These are phyloP conservation scores for Amphipoea lucens DNA, from an alignment of 2,888 invertebrate genomes.

Conservation along the genomic window DNA sequence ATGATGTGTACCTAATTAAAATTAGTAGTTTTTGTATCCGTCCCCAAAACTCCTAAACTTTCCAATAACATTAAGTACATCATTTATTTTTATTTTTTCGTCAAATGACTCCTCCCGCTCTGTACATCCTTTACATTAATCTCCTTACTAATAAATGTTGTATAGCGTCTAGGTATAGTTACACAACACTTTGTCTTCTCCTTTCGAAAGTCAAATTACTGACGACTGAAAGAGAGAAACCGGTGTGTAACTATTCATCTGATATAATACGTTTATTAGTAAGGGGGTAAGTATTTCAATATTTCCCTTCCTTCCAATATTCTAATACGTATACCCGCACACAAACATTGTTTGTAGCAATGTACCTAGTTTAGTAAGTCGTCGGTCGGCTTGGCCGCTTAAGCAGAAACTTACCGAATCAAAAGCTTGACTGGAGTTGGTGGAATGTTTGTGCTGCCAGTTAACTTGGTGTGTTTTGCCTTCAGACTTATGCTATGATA, in stretches of 20 bases:
- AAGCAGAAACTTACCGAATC: conserved; percentile 81
- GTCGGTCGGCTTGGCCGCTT: conserved; percentile 72
- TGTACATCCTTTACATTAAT: neutral
- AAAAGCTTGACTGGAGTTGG: conserved; percentile 78
- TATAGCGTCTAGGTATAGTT: too few species aligned
- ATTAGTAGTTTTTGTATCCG: neutral
- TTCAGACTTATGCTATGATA: conserved; percentile 72
- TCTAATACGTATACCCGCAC: neutral
- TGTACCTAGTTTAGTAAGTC: conserved; percentile 64
- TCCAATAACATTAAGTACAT: neutral
- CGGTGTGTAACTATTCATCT: too few species aligned
- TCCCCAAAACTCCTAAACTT: neutral
- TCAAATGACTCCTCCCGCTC: too few species aligned
- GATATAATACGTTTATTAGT: too few species aligned
- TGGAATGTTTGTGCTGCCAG: conserved; percentile 77
- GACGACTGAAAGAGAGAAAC: too few species aligned
- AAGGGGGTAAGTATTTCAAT: neutral
- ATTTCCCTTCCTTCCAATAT: conserved; percentile 3
- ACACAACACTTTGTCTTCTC: too few species aligned
- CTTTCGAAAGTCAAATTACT: too few species aligned
- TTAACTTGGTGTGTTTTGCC: conserved; percentile 73
- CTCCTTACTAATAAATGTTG: too few species aligned
- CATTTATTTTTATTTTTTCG: too few species aligned
- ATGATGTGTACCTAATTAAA: neutral
- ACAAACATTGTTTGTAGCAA: conserved; percentile 56